Evolutionary conservation across 1,140 invertebrate genomes (phyloP).

Genomic region (Drosophila subpulchrella): DNA sequence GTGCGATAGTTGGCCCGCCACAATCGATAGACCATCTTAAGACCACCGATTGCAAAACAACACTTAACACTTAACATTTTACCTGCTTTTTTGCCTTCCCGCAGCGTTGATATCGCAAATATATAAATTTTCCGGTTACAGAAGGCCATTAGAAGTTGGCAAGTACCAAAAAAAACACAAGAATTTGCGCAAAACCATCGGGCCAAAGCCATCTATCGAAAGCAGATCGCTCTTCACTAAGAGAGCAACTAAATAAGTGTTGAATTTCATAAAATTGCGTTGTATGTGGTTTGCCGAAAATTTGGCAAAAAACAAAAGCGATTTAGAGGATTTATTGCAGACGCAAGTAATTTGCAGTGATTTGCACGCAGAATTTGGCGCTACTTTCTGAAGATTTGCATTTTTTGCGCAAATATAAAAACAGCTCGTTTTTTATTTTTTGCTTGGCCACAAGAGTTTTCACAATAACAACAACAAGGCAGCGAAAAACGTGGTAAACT

Average conservation of each 20-base stretch:
- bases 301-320: background rate
- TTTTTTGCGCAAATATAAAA: background rate
- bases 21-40: background rate
- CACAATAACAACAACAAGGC: slow-evolving; percentile 2
- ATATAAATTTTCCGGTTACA: background rate
- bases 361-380: background rate
- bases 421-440: background rate
- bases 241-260: background rate
- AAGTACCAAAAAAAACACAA: too few relatives aligned
- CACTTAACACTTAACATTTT: background rate
- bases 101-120: background rate
- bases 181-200: too few relatives aligned
- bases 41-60: background rate
- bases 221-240: background rate
- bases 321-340: background rate
- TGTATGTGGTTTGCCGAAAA: slow-evolving; percentile 23
- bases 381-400: background rate
- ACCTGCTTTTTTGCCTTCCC: background rate
- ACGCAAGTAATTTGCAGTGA: background rate
- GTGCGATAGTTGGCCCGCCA: background rate
- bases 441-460: background rate
- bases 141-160: too few relatives aligned
- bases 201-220: background rate
- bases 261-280: slow-evolving; percentile 62
- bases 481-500: slow-evolving; percentile 19